phyloP scores from a whole-genome alignment of 2,113 vertebrate genomes.

The Scolopax mira region DNA sequence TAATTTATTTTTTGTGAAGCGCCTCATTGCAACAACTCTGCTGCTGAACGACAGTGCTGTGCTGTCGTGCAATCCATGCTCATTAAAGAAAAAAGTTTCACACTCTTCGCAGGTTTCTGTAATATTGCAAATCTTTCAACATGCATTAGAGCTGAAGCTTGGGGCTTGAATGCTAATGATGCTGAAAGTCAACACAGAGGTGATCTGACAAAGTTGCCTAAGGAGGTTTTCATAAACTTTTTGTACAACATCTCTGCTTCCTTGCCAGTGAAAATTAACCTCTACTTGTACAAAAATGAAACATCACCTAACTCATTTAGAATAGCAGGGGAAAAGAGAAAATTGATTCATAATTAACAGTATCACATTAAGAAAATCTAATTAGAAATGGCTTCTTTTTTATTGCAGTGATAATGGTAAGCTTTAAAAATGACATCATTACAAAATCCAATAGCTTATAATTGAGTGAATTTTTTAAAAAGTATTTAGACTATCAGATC shows the following conservation, averaged over 20 bases:
- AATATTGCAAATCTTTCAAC: constrained; percentile 36
- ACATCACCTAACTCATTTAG: constrained; percentile 48
- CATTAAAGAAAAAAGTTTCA: constrained; percentile 14
- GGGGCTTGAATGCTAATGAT: constrained; percentile 15
- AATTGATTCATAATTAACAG: constrained; percentile 61
- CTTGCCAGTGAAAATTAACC: constrained; percentile 55
- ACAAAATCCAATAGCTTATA: constrained; percentile 35
- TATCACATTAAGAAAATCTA: constrained; percentile 51
- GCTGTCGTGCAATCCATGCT: neutral
- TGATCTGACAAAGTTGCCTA: constrained; percentile 17
- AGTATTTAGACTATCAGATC: constrained; percentile 40
- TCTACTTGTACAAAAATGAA: constrained; percentile 14
- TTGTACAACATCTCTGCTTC: constrained; percentile 6
- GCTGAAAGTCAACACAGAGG: neutral
- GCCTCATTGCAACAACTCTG: neutral
- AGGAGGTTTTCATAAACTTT: constrained; percentile 56
- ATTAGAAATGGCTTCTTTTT: constrained; percentile 53
- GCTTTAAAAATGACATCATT: constrained; percentile 35
- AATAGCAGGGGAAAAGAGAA: constrained; percentile 39
- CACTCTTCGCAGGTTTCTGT: neutral
- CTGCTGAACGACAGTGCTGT: neutral
- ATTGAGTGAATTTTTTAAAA: constrained; percentile 38
- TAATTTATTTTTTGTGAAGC: neutral
- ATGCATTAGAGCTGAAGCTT: constrained; percentile 11
- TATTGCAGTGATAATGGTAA: constrained; percentile 30